Base-by-base conservation (phyloP, 2,797 vertebrate genomes). In the Channallabes apus region DNA sequence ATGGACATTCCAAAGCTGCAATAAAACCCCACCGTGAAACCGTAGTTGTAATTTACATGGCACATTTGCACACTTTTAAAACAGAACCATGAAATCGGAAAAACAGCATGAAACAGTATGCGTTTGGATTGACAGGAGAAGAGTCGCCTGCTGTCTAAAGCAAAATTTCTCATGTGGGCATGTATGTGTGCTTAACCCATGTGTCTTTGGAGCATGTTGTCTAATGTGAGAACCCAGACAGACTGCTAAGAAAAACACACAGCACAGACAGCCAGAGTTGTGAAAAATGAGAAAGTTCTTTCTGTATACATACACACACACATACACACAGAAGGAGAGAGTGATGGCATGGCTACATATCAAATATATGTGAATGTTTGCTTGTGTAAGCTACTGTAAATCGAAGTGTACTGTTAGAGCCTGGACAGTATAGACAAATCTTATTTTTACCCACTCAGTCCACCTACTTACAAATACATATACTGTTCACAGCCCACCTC, bases 191-290 rank as follows among this genome's bases (percentile, higher is more conserved):
- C 71, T 65, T 62, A 72, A 32, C 35, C 77, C 27, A n/a, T 84
- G 76, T 81, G 83, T 82, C 67, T 75, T 83, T n/a, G 18, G 65
- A 62, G 22, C 38, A 65, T 22, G 41, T 32, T 51, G 81, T 87
- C 76, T 82, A 65, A 75, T 75, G 79, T 80, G 65, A 80, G 82
- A 87, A 82, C 64, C 80, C 79, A 86, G 59, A 77, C 82, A 69
- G 51, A 62, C 61, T 77, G 68, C 76, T 85, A 88, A 88, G 83
- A 79, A 86, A 88, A 87, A 88, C 84, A 87, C 64, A 88, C 89
- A 87, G 65, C 73, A 86, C 38, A 78, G 69, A 51, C 38, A 56
- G 82, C 65, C 59, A 83, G 81, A 77, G 46, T 78, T 38, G 77
- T 82, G 84, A 89, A 24, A 82, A 67, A 82, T 76, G 35, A 83